phyloP scores from a whole-genome alignment of 1,140 invertebrate species.

The Capitella teleta region DNA sequence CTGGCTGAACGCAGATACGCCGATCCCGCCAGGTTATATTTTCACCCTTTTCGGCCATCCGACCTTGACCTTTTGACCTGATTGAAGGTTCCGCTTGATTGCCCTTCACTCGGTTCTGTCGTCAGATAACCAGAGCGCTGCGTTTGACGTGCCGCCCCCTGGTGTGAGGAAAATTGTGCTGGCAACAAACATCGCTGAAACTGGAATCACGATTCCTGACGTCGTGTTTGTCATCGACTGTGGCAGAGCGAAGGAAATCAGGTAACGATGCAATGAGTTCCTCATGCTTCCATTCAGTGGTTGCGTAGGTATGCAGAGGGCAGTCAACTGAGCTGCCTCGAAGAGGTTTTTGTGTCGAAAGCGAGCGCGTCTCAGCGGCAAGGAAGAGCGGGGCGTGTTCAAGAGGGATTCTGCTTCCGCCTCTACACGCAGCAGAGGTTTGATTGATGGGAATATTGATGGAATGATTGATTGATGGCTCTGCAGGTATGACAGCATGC shows the following conservation, averaged over 20 bases:
- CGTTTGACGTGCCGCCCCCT: constrained; percentile 27
- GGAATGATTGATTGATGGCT: neutral
- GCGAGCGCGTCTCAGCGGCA: constrained; percentile 85
- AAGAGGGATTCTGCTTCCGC: constrained; percentile 64
- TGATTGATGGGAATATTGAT: neutral
- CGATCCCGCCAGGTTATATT: constrained; percentile 13
- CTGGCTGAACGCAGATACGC: constrained; percentile 24
- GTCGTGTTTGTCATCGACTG: constrained; percentile 87
- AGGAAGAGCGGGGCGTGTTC: constrained; percentile 75
- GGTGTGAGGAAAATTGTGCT: constrained; percentile 42
- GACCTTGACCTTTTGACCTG: neutral
- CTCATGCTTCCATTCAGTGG: no score
- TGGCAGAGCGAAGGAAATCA: constrained; percentile 55
- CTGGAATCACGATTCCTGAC: constrained; percentile 78
- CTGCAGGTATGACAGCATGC: neutral
- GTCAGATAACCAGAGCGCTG: constrained; percentile 27
- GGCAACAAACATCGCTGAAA: constrained; percentile 45
- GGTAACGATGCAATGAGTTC: constrained; percentile 39
- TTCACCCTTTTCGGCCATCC: no score
- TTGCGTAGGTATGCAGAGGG: constrained; percentile 35
- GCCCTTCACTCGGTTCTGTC: constrained; percentile 33
- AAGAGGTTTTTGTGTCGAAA: constrained; percentile 70
- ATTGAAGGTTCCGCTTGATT: neutral
- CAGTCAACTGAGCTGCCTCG: constrained; percentile 30
- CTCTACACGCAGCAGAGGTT: constrained; percentile 45